phyloP scores from a whole-genome alignment of 2,888 invertebrate species.

The Lasioglossum calceatum region DNA sequence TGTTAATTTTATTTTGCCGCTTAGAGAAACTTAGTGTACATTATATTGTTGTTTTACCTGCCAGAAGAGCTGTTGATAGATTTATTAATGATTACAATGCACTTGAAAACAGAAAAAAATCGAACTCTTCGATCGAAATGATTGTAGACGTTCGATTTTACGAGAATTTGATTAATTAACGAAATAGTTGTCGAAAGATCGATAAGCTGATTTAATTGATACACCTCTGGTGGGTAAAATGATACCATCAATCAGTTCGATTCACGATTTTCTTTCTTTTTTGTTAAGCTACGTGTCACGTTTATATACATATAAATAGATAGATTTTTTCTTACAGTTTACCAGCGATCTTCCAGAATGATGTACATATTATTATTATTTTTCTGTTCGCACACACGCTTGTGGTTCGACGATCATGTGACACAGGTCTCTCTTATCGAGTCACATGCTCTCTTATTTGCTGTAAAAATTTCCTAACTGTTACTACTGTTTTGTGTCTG shows the following conservation, averaged over 20 bases:
- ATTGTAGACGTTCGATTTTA: not conserved
- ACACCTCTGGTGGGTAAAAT: not conserved
- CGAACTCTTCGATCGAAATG: not conserved
- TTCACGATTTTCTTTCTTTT: not conserved
- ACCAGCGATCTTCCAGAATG: slow-evolving; percentile 57
- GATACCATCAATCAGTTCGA: not conserved
- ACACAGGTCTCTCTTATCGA: not conserved
- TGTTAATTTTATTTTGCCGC: not conserved
- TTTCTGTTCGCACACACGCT: slow-evolving; percentile 10
- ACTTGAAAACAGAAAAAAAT: not conserved
- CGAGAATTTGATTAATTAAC: not conserved
- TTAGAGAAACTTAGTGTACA: not conserved
- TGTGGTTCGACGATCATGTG: not conserved
- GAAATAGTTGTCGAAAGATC: not conserved
- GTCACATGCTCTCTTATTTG: slow-evolving; percentile 3
- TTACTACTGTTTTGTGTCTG: slow-evolving; percentile 3
- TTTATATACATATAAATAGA: slow-evolving; percentile 54
- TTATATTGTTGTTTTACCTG: not conserved
- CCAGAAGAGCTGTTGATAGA: not conserved
- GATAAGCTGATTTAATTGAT: not conserved
- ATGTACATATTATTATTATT: slow-evolving; percentile 71
- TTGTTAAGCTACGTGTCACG: slow-evolving; percentile 48
- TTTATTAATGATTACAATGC: not conserved
- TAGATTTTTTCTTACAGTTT: slow-evolving; percentile 49
- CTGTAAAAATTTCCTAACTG: not conserved